Evolutionary conservation across 37 sponge, comb jelly and placozoan genomes (phyloP).

Genomic region (Ephydatia muelleri): DNA sequence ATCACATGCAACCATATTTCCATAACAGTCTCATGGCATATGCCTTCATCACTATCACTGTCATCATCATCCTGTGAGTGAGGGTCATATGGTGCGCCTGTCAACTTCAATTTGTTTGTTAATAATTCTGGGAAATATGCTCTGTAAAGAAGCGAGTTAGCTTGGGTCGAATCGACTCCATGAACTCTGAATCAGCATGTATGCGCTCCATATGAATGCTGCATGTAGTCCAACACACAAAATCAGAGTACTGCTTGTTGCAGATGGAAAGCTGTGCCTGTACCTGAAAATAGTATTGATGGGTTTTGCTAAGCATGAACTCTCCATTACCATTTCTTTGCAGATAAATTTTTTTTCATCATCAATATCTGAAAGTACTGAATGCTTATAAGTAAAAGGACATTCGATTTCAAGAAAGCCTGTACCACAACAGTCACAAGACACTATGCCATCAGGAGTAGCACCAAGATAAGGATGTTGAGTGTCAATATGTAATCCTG

Average conservation of each 20-base stretch:
- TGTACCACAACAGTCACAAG: constrained; percentile 36
- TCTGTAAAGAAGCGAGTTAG: constrained; percentile 8
- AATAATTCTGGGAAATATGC: no score
- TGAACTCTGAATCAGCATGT: neutral
- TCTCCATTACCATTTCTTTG: neutral
- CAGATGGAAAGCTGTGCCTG: constrained; percentile 26
- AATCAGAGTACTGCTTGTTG: constrained; percentile 17
- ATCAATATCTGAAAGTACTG: neutral
- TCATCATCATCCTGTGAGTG: no score
- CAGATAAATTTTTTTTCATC: neutral
- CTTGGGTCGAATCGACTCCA: neutral
- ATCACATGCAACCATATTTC: constrained; percentile 38
- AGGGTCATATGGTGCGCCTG: no score
- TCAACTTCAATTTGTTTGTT: no score
- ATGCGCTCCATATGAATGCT: constrained; percentile 8
- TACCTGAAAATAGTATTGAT: constrained; percentile 50
- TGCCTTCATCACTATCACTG: no score
- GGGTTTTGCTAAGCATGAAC: neutral
- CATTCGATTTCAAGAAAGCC: constrained; percentile 45
- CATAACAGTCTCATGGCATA: neutral
- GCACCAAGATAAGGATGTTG: constrained; percentile 42
- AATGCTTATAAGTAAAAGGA: constrained; percentile 26
- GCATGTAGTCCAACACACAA: constrained; percentile 35
- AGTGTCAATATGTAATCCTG: constrained; percentile 30
- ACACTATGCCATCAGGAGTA: constrained; percentile 36